Base-by-base conservation (phyloP, 2,113 vertebrate genomes). In the Dendropsophus ebraccatus region DNA sequence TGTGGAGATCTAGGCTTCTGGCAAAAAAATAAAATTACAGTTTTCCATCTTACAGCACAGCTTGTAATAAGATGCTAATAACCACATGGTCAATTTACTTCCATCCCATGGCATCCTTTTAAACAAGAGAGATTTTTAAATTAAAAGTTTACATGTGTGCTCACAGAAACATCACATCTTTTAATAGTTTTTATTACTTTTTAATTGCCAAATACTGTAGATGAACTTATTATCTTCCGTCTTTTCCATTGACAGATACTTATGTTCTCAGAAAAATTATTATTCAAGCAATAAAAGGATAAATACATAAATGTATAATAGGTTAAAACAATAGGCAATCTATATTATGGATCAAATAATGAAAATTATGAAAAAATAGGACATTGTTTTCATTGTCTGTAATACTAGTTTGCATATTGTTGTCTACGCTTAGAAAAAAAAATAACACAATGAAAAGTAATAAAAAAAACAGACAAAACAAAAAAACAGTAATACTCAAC, bases 11-110 rank as follows among this genome's bases (percentile, higher is more conserved):
- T 49, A 28, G 19, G 70, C 77, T 58, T 73, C 52, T 74, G 37
- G 67, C 25, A 62, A 87, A 74, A 87, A 49, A 32, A 81, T 81
- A 81, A 87, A 87, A 74, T 78, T 30, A 70, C 58, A 81, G 28
- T 73, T 86, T 81, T 60, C 47, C 52, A 81, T 86, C 65, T 73
- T 73, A 58, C 84, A 47, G 52, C 78, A 87, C 85, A 87, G 78
- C 84, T 75, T 81, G 85, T 87, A 81, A n/a, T 81, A 25, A 62
- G 67, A 81, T 74, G 69, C 52, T 74, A 50, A 62, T 81, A 87
- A 74, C 77, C 67, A 74, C 41, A 62, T 86, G 84, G 85, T 87
- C 78, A 81, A 87, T 81, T 81, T 81, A 73, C 16, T 81, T 81
- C 50, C 54, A 74, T 87, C 52, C 28, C 85, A 62, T 80, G 67